phyloP scores from a whole-genome alignment of 2,797 vertebrate genomes.

The Sparus aurata region DNA sequence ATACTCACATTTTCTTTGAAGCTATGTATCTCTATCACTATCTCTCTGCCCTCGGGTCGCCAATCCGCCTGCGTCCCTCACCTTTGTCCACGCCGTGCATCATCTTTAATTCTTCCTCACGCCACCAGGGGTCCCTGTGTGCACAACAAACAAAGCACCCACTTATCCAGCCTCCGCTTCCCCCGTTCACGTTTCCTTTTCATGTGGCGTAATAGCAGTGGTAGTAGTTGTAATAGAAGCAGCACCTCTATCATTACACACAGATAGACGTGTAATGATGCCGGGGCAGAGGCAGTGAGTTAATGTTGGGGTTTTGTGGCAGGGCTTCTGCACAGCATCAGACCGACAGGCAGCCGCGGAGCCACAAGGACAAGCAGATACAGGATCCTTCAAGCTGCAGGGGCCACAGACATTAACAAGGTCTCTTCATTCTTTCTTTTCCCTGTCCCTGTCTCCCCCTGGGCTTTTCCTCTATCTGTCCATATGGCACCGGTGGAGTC shows the following conservation, averaged over 20 bases:
- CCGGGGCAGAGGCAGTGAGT: constrained; percentile 36
- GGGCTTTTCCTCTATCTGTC: constrained; percentile 21
- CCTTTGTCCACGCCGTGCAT: constrained; percentile 12
- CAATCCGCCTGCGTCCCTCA: constrained; percentile 15
- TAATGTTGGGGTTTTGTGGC: constrained; percentile 61
- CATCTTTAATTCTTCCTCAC: constrained; percentile 29
- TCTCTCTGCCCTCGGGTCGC: constrained; percentile 39
- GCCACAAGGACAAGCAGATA: constrained; percentile 72
- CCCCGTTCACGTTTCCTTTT: constrained; percentile 45
- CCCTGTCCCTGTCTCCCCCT: background rate
- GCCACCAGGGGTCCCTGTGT: constrained; percentile 83
- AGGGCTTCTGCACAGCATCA: constrained; percentile 70
- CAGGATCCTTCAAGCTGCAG: constrained; percentile 59
- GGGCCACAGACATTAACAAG: constrained; percentile 49
- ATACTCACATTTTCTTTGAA: constrained; percentile 64
- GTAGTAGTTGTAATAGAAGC: constrained; percentile 38
- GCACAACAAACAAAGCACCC: constrained; percentile 68
- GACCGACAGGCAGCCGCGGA: constrained; percentile 54
- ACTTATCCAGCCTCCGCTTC: background rate
- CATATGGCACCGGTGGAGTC: no score
- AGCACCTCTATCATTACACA: constrained; percentile 54
- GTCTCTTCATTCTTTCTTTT: constrained; percentile 21
- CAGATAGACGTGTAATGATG: constrained; percentile 47
- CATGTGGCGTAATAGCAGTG: constrained; percentile 46
- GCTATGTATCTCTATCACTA: no score